Conservation (phyloP, 2,888 invertebrate species). For the Erpobdella octoculata region DNA sequence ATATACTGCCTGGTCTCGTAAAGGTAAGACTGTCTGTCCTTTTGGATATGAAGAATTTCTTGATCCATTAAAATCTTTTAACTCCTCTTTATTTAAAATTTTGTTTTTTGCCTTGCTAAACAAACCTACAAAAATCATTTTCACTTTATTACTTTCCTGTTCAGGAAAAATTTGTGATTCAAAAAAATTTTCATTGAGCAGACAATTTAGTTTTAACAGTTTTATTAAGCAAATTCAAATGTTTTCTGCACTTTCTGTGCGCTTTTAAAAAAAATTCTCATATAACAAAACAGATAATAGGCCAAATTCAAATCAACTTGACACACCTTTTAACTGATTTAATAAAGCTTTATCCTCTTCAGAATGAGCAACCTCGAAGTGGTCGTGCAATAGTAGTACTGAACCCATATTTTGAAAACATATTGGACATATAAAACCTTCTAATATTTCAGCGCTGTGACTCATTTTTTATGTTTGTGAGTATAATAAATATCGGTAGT, state of each 20-base stretch:
- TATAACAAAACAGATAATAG: neutral
- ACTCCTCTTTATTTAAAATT: conserved; percentile 63
- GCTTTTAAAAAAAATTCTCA: too few relatives aligned
- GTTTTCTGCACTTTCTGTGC: too few relatives aligned
- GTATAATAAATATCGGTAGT: too few relatives aligned
- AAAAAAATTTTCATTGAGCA: neutral
- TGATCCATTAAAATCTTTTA: neutral
- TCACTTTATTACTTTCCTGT: neutral
- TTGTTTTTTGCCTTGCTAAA: conserved; percentile 80
- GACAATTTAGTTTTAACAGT: too few relatives aligned
- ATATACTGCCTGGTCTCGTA: too few relatives aligned
- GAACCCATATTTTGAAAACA: conserved; percentile 83
- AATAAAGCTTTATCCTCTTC: conserved; percentile 55
- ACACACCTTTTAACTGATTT: conserved; percentile 51
- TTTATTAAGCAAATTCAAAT: too few relatives aligned
- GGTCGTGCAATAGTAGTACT: conserved; percentile 70
- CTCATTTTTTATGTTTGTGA: conserved; percentile 11
- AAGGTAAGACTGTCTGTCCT: too few relatives aligned
- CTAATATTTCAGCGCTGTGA: conserved; percentile 54
- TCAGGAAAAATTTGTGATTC: neutral
- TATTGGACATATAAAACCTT: conserved; percentile 90
- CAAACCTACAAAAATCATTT: conserved; percentile 49
- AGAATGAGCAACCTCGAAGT: conserved; percentile 78
- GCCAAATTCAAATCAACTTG: neutral
- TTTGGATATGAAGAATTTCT: neutral